phyloP scores from a whole-genome alignment of 2,797 vertebrate species.

The Manis crassicaudata region DNA sequence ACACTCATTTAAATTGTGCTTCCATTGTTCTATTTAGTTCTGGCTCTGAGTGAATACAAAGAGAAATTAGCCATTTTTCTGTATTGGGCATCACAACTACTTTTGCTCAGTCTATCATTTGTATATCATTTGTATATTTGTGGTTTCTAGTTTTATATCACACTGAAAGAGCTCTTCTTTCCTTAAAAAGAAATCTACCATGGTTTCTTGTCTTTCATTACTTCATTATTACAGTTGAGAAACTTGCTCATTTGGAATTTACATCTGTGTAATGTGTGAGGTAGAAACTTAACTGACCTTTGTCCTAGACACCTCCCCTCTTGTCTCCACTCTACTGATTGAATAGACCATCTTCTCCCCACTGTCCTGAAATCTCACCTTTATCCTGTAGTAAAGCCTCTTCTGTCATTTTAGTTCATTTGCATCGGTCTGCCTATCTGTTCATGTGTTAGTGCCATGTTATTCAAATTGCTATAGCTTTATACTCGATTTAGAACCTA shows the following conservation, averaged over 20 bases:
- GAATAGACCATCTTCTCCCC: not conserved
- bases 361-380: not conserved
- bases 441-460: too few species aligned
- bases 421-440: not conserved
- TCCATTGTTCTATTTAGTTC: not conserved
- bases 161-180: not conserved
- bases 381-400: not conserved
- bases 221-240: not conserved
- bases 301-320: too few species aligned
- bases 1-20: not conserved
- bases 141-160: not conserved
- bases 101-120: not conserved
- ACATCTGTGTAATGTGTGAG: not conserved
- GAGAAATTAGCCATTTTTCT: not conserved
- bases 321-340: not conserved
- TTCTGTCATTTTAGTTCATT: not conserved
- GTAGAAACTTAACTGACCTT: not conserved
- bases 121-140: not conserved
- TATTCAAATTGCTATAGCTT: not conserved
- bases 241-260: not conserved
- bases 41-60: not conserved
- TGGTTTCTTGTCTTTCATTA: not conserved
- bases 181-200: not conserved
- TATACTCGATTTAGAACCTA: not conserved
- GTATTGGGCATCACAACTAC: not conserved